Evolutionary conservation across 2,888 invertebrate species (phyloP).

Genomic region (Hypena proboscidalis): DNA sequence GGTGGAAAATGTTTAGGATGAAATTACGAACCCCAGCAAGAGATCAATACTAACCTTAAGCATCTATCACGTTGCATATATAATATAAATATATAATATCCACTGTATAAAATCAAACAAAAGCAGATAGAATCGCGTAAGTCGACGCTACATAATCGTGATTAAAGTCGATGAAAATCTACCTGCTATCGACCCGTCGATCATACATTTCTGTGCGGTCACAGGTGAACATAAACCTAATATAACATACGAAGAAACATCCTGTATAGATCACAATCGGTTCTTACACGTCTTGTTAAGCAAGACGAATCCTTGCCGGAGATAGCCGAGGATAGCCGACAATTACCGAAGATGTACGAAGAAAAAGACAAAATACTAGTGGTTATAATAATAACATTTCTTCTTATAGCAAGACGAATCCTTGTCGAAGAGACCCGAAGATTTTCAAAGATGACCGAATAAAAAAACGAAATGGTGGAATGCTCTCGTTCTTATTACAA

Average conservation of each 20-base stretch:
- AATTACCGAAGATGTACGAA: constrained; percentile 36
- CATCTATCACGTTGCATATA: no score
- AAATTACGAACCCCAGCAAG: no score
- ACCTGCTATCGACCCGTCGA: background rate
- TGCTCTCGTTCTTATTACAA: constrained; percentile 46
- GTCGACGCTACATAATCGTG: background rate
- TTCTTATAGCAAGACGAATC: constrained; percentile 77
- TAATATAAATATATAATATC: no score
- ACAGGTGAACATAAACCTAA: constrained; percentile 24
- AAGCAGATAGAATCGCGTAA: no score
- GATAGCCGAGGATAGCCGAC: constrained; percentile 37
- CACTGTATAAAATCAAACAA: no score
- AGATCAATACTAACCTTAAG: no score
- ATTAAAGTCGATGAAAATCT: background rate
- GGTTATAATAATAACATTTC: no score
- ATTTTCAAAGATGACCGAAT: constrained; percentile 42
- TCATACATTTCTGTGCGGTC: constrained; percentile 11
- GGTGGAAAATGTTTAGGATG: no score
- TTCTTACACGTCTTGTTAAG: constrained; percentile 68
- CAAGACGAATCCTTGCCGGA: constrained; percentile 70
- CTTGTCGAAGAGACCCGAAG: constrained; percentile 41
- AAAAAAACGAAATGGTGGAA: constrained; percentile 18
- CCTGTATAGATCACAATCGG: constrained; percentile 53
- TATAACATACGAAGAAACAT: constrained; percentile 35
- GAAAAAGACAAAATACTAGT: no score